Evolutionary conservation across 2,797 vertebrate species (phyloP).

Genomic region (Acridotheres tristis): DNA sequence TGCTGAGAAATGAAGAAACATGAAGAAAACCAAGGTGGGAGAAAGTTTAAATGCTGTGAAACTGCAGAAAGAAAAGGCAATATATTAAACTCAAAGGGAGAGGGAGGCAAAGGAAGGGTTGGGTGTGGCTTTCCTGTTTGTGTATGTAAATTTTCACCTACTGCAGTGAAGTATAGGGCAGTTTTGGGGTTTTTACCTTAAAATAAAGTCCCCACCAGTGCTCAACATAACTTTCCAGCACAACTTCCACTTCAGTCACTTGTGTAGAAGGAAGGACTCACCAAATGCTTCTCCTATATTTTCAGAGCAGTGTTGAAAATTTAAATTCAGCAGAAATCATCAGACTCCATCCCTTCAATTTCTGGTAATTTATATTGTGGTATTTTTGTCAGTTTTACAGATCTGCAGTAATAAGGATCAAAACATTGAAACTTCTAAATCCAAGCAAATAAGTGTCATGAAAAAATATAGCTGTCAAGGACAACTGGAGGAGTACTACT

Average conservation of each 20-base stretch:
- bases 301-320: background rate
- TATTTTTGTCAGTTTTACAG: background rate
- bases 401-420: background rate
- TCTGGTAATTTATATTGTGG: background rate
- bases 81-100: accelerated
- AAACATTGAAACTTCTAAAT: background rate
- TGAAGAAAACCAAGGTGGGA: background rate
- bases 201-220: background rate
- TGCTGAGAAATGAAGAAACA: no score
- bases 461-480: background rate
- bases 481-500: background rate
- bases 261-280: background rate
- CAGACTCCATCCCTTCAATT: background rate
- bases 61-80: background rate
- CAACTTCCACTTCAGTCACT: background rate
- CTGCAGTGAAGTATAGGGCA: background rate
- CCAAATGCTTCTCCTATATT: background rate
- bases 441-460: background rate
- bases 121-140: background rate
- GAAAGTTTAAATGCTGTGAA: background rate
- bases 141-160: background rate
- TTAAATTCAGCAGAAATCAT: background rate
- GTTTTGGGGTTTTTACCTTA: background rate
- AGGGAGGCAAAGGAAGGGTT: background rate
- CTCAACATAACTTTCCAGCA: background rate